phyloP scores from a whole-genome alignment of 2,888 invertebrate genomes.

The Dione vanillae region DNA sequence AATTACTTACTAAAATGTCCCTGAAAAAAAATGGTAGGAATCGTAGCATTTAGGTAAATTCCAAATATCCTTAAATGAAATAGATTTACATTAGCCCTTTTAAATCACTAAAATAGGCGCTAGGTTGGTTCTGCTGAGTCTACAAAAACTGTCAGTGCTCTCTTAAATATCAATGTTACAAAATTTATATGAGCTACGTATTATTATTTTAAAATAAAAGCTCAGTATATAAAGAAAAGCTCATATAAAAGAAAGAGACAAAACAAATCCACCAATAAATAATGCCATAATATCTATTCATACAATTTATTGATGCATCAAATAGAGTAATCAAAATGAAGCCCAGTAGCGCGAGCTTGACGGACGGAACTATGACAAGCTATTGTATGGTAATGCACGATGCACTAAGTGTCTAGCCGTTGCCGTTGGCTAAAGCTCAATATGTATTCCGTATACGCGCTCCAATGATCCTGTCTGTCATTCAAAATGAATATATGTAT shows the following conservation, averaged over 20 bases:
- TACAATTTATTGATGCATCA: constrained; percentile 12
- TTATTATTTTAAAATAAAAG: no score
- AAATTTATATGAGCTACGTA: no score
- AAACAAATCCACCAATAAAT: not conserved
- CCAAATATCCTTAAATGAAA: no score
- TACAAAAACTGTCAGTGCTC: no score
- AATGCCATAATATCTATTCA: constrained; percentile 20
- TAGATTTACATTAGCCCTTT: no score
- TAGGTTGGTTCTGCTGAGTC: no score
- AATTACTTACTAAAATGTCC: no score
- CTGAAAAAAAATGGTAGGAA: no score
- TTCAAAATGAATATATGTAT: constrained; percentile 12
- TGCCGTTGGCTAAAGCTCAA: constrained; percentile 27
- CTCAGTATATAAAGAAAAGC: no score
- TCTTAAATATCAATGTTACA: no score
- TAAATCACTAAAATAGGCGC: no score
- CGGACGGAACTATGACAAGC: constrained; percentile 44
- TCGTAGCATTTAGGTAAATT: no score
- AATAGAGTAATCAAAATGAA: constrained; percentile 48
- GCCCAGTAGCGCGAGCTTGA: constrained; percentile 54
- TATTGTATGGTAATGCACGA: constrained; percentile 53
- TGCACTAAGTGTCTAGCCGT: constrained; percentile 42
- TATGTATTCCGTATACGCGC: constrained; percentile 14
- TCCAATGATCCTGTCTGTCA: constrained; percentile 19
- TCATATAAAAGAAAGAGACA: not conserved